Conservation (phyloP, 2,113 vertebrate genomes). For the Dicerorhinus sumatrensis region DNA sequence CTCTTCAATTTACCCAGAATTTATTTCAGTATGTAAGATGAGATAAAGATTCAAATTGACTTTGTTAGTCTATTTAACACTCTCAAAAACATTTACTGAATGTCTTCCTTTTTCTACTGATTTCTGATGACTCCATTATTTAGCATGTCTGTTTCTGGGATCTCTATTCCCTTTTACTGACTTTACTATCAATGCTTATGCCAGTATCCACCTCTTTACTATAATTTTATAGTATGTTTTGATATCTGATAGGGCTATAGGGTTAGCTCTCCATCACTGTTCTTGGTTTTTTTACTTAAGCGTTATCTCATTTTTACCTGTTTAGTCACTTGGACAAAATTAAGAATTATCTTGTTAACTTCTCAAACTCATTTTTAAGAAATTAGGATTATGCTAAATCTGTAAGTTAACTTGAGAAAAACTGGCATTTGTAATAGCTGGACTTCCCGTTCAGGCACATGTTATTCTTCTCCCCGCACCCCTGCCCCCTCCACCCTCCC, state of each 20-base stretch:
- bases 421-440: neutral
- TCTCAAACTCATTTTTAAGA: constrained; percentile 12
- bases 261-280: neutral
- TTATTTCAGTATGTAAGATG: neutral
- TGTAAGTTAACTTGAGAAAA: constrained; percentile 17
- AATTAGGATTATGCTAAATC: neutral
- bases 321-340: constrained; percentile 47
- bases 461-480: neutral
- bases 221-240: neutral
- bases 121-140: neutral
- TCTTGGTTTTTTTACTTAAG: constrained; percentile 32
- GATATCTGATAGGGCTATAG: neutral
- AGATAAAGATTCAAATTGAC: constrained; percentile 6
- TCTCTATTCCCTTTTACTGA: neutral
- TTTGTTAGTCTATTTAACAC: neutral
- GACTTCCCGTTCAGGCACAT: neutral
- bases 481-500: rapidly evolving
- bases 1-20: neutral
- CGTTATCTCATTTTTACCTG: neutral
- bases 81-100: neutral
- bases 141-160: neutral
- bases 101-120: neutral
- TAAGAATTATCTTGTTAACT: neutral
- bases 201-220: neutral
- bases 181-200: neutral